Evolutionary conservation across 2,888 invertebrate species (phyloP), one percentile per base, ranked within the genome.

Genomic region (Rhyacophila evoluta): DNA sequence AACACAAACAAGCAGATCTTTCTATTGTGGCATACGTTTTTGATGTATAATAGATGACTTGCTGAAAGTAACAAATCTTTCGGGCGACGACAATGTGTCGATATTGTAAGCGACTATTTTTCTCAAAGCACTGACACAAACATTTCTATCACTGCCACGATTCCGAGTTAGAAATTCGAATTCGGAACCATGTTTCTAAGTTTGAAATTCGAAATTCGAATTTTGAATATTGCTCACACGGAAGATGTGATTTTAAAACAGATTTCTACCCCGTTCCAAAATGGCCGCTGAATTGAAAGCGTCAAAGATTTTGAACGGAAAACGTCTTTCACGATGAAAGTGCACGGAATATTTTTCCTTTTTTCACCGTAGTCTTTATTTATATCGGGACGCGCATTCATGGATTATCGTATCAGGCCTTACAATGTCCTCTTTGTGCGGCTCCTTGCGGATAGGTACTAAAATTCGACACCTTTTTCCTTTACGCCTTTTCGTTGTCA

Each of bases 381-480:
- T 25, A 55, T 55, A 55, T 19, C 25, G 55, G 55, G 8, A 19
- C 55, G 55, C 55, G 55, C 55, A 55, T 55, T 55, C 19, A 12
- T 19, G 55, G 55, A 55, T 55, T 19, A 55, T 55, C 55, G 55
- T 55, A 55, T 19, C 55, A 19, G 19, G 55, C 55, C 15, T 55
- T 55, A 55, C 55, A 55, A 55, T 55, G 19, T 19, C 55, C 55
- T 55, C 55, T 55, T 55, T 55, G 55, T 55, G 55, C 19, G n/a
- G 55, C 25, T 19, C 10, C 19, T 25, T 55, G 55, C 25, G 19
- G 25, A 55, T 55, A 25, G 55, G 55, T 19, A 55, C 55, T 55
- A 55, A 55, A 55, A 55, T 19, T 55, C 55, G 25, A 55, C 55
- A 55, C 12, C 25, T 19, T 55, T 55, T 55, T 55, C 19, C 55